A percentile compares a stretch with the other conserved stretches of the same genome.
These are phyloP conservation scores for Miniopterus natalensis DNA, from an alignment of 2,113 vertebrate species.

Conservation along the genomic window DNA sequence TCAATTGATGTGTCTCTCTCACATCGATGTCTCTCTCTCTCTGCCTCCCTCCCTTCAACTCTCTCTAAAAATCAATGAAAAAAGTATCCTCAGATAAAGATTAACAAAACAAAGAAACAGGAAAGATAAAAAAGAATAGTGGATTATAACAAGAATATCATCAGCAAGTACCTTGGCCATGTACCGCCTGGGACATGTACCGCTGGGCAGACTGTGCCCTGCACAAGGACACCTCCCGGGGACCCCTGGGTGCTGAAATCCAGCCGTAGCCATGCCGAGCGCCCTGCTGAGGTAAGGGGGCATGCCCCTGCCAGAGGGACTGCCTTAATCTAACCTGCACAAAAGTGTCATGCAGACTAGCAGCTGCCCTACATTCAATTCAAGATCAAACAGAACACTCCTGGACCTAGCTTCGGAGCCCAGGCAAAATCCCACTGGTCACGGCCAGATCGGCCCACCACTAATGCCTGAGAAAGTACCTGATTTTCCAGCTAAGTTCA, in stretches of 20 bases:
- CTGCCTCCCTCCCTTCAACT: no score
- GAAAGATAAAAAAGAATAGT: not conserved
- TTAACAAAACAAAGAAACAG: not conserved
- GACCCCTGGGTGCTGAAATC: not conserved
- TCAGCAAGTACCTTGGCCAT: not conserved
- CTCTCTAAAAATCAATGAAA: no score
- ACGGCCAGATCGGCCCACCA: not conserved
- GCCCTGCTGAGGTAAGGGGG: not conserved
- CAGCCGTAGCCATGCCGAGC: not conserved
- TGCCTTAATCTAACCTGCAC: not conserved
- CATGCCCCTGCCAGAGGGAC: not conserved
- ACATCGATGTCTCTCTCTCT: no score
- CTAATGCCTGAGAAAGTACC: not conserved
- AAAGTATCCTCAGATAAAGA: no score
- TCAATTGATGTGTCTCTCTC: no score
- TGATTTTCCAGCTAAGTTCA: not conserved
- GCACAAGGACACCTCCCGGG: not conserved
- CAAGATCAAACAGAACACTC: constrained; percentile 2
- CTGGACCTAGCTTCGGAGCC: not conserved
- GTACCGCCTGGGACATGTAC: not conserved
- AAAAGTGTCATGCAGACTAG: not conserved
- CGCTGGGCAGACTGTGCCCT: not conserved
- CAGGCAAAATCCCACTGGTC: not conserved
- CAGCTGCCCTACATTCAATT: not conserved
- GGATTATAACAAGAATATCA: not conserved